These are phyloP conservation scores for Pachliopta kotzebuea DNA, from an alignment of 2,888 invertebrate genomes.

Conservation along the genomic window DNA sequence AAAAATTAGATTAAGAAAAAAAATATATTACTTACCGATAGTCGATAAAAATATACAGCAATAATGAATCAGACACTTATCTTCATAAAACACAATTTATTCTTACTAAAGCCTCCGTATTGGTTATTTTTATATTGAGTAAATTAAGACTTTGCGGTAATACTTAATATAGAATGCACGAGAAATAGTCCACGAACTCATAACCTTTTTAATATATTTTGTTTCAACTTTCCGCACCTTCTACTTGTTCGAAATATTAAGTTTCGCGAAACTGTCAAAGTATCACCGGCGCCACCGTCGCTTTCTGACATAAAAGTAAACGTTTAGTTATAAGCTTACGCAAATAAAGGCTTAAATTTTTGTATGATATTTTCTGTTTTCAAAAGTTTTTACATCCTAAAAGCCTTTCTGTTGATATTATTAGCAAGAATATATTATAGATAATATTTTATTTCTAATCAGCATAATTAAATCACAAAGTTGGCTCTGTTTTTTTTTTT, in stretches of 20 bases:
- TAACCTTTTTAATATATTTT: constrained; percentile 21
- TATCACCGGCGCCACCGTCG: constrained; percentile 26
- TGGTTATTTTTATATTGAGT: constrained; percentile 4
- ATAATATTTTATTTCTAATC: too few relatives aligned
- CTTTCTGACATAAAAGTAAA: constrained; percentile 20
- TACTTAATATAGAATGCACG: constrained; percentile 11
- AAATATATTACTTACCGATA: constrained; percentile 27
- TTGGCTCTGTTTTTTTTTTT: too few relatives aligned
- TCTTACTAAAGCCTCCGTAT: neutral
- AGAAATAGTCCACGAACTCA: constrained; percentile 16
- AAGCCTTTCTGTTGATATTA: too few relatives aligned
- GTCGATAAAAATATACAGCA: constrained; percentile 13
- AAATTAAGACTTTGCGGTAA: constrained; percentile 3
- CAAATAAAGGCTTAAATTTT: too few relatives aligned
- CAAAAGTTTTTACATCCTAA: too few relatives aligned
- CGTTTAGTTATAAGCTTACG: constrained; percentile 1
- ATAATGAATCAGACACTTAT: constrained; percentile 14
- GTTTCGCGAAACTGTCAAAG: constrained; percentile 17
- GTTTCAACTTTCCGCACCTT: constrained; percentile 22
- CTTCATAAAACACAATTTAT: constrained; percentile 4
- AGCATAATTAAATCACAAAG: too few relatives aligned
- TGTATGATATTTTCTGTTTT: too few relatives aligned
- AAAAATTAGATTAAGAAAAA: constrained; percentile 8
- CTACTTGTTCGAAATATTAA: constrained; percentile 21
- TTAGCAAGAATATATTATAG: too few relatives aligned